These are phyloP conservation scores for Ianthella basta DNA, from an alignment of 37 sponge, comb jelly and placozoan species.

Conservation along the genomic window DNA sequence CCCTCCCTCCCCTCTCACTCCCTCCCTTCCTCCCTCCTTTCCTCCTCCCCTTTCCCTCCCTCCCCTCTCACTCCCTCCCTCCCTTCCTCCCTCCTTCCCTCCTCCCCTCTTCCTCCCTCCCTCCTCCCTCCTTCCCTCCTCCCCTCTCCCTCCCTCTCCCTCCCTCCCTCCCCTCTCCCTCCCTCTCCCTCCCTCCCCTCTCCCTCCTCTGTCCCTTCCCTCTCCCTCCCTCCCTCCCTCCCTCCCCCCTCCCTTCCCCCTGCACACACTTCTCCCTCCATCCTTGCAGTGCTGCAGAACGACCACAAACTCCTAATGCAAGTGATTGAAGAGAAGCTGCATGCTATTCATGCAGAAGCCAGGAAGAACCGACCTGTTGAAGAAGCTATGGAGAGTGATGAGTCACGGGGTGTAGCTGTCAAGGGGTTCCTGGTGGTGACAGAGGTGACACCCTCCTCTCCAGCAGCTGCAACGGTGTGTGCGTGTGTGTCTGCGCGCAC, in stretches of 20 bases:
- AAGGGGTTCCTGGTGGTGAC: constrained; percentile 21
- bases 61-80: too few relatives aligned
- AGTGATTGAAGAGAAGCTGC: constrained; percentile 70
- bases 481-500: not conserved
- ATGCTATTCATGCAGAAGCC: constrained; percentile 81
- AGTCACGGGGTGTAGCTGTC: too few relatives aligned
- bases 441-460: constrained; percentile 19
- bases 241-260: not conserved
- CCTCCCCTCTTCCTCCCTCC: too few relatives aligned
- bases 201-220: not conserved
- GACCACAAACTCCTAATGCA: constrained; percentile 89
- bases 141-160: too few relatives aligned
- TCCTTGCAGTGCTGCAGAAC: constrained; percentile 68
- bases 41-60: too few relatives aligned
- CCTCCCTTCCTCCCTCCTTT: too few relatives aligned
- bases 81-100: too few relatives aligned
- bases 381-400: not conserved
- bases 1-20: too few relatives aligned
- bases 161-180: too few relatives aligned
- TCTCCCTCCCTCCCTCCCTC: not conserved
- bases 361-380: not conserved
- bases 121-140: too few relatives aligned
- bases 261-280: not conserved
- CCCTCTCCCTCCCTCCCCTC: too few relatives aligned
- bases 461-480: constrained; percentile 24